A percentile compares a stretch with the other conserved stretches of the same genome.
Conservation (phyloP, 2,797 vertebrate species). For the Cephalopachus bancanus region DNA sequence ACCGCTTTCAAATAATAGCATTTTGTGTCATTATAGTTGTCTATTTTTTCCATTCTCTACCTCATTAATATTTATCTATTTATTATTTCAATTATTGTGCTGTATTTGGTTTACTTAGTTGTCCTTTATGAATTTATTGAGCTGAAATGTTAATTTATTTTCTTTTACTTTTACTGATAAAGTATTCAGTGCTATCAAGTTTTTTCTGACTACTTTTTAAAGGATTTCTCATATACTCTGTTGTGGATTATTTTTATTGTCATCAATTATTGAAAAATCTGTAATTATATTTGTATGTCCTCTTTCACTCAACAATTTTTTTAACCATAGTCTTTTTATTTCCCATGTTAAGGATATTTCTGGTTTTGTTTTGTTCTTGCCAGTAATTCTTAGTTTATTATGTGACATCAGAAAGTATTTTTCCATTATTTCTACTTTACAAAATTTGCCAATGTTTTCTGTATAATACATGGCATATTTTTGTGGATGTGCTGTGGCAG, state of each 20-base stretch:
- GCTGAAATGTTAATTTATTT: background rate
- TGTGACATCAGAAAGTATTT: background rate
- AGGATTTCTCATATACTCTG: background rate
- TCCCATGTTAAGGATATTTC: background rate
- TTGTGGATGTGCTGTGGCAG: background rate
- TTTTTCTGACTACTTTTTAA: background rate
- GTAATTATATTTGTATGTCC: background rate
- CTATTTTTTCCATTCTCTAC: background rate
- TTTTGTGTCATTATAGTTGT: background rate
- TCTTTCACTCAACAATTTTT: background rate
- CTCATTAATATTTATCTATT: background rate
- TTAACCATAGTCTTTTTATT: background rate
- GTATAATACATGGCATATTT: background rate
- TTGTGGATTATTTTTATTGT: background rate
- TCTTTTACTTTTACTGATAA: background rate
- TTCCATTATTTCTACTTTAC: background rate
- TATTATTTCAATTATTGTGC: background rate
- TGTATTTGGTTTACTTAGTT: background rate
- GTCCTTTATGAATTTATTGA: background rate
- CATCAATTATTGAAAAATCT: background rate
- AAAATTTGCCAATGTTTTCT: background rate
- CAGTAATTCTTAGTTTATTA: background rate
- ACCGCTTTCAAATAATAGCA: background rate
- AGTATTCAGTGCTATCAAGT: background rate
- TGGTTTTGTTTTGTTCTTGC: background rate